These are phyloP conservation scores for Synanthedon vespiformis DNA, from an alignment of 2,888 invertebrate species.

Conservation along the genomic window DNA sequence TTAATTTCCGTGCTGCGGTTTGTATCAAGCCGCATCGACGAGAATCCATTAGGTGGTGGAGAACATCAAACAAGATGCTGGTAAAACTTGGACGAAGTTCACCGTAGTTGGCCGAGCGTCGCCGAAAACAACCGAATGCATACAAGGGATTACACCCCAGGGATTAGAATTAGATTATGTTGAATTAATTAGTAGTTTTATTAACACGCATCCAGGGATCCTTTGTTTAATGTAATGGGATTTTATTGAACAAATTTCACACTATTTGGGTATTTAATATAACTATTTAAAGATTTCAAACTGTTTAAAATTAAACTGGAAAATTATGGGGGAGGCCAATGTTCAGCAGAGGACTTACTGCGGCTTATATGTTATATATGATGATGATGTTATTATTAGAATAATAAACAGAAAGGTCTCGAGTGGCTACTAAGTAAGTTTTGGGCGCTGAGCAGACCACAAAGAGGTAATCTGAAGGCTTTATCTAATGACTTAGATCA, in stretches of 20 bases:
- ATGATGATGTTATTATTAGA: too few species aligned
- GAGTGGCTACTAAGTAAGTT: too few species aligned
- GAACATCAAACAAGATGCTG: conserved; percentile 21
- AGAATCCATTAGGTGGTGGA: conserved; percentile 21
- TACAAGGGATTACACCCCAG: not conserved
- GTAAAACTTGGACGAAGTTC: conserved; percentile 4
- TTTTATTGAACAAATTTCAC: not conserved
- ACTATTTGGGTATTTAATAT: not conserved
- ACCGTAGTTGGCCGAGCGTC: conserved; percentile 4
- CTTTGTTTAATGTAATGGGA: not conserved
- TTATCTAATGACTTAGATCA: too few species aligned
- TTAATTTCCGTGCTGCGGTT: conserved; percentile 33
- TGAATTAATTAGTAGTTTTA: not conserved
- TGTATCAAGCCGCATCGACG: conserved; percentile 14
- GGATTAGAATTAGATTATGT: not conserved
- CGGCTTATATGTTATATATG: too few species aligned
- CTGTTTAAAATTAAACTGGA: too few species aligned
- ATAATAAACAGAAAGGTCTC: too few species aligned
- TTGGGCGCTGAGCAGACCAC: too few species aligned
- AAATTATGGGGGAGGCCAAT: too few species aligned
- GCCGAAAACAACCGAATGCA: not conserved
- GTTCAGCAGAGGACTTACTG: too few species aligned
- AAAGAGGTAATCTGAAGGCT: too few species aligned
- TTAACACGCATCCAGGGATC: not conserved
- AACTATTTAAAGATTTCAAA: not conserved